phyloP scores from a whole-genome alignment of 2,888 invertebrate genomes.

The Hirtodrosophila alboralis region DNA sequence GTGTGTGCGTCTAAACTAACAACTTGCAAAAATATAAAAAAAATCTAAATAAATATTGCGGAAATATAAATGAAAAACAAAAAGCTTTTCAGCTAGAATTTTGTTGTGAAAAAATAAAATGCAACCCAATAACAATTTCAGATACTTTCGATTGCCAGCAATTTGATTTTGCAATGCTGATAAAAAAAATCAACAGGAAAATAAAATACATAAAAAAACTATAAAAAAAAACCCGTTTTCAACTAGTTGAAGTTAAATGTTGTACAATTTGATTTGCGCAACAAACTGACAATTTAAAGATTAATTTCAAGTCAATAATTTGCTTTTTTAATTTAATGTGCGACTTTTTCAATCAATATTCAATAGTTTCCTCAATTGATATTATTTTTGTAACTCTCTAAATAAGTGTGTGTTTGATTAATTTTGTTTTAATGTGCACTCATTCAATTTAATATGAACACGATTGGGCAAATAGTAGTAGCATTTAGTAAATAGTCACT shows the following conservation, averaged over 20 bases:
- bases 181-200: conserved; percentile 23
- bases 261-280: conserved; percentile 52
- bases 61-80: neutral
- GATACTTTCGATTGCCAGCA: conserved; percentile 14
- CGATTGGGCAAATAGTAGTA: conserved; percentile 71
- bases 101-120: no score
- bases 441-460: conserved; percentile 63
- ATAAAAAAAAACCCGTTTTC: conserved; percentile 38
- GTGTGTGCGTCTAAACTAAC: conserved; percentile 7
- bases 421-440: conserved; percentile 51
- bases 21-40: conserved; percentile 13
- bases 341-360: conserved; percentile 16
- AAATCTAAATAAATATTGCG: conserved; percentile 25
- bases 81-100: conserved; percentile 2
- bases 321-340: conserved; percentile 19
- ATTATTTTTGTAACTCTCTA: conserved; percentile 15
- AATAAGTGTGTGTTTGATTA: conserved; percentile 26
- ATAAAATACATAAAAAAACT: conserved; percentile 20
- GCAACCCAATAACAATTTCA: neutral
- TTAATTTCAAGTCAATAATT: conserved; percentile 20
- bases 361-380: conserved; percentile 1
- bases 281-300: conserved; percentile 49
- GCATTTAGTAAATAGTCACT: conserved; percentile 68
- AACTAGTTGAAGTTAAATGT: conserved; percentile 41
- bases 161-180: conserved; percentile 14